Evolutionary conservation across 2,888 invertebrate species (phyloP), one percentile per base, ranked within the genome.

Genomic region (Synergus gifuensis): DNA sequence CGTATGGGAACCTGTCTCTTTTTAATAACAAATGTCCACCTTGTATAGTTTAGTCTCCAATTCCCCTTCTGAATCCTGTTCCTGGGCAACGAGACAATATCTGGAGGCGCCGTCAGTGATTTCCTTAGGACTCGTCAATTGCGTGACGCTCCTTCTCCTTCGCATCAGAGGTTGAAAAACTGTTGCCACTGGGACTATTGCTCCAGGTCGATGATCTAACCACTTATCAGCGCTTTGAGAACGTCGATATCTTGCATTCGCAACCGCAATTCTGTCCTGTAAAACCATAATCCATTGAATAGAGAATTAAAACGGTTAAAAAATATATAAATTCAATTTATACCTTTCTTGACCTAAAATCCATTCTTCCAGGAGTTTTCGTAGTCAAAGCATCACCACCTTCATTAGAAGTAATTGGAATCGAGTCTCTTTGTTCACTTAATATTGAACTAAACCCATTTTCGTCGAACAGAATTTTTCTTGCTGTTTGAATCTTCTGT

Each of bases 21-120:
- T 49, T 49, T n/a, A 22, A 46, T 54, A 54, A 54, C 54, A 22
- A 22, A 8, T 58, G 64, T 78, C 64, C 66, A 95, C 95, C 94
- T 98, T 99, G 90, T 97, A 97, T 18, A 98, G 91, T 87, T 96
- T 97, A 0, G 98, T 99, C 92, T 98, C 98, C 4, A 99, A 93
- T 88, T 98, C 98, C 0, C 99, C 99, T 85, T 96, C 96, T 0
- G 96, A 95, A 90, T 98, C 98, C 64, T 97, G 96, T 86, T 97
- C 97, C 92, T 99, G 98, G 0, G 98, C 96, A 44, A 98, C 96
- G 0, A 99, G 94, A 84, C 98, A 97, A 91, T 99, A 99, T 88
- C 98, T 98, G 0, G 96, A 95, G n/a, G 93, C 87, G 36, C 86
- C 87, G 16, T 85, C 85, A 14, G 86, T 87, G 42, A 90, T 85